Conservation (phyloP, 2,797 vertebrate genomes). For the Brachymystax lenok region DNA sequence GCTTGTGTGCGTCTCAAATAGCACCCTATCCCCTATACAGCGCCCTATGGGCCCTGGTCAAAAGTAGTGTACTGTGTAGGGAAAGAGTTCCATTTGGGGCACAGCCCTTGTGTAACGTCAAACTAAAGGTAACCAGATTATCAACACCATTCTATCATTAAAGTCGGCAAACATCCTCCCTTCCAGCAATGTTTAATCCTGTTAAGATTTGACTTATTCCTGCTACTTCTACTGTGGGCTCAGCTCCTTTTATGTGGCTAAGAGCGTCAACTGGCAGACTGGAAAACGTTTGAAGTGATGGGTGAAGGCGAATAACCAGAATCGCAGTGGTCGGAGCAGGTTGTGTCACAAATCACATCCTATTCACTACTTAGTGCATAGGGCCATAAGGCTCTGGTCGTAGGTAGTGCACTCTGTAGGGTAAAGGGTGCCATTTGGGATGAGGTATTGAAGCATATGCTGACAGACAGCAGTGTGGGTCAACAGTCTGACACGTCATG, state of each 20-base stretch:
- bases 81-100: too few relatives aligned
- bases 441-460: too few relatives aligned
- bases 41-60: neutral
- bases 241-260: neutral
- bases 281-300: constrained; percentile 55
- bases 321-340: constrained; percentile 43
- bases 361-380: too few relatives aligned
- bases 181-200: constrained; percentile 62
- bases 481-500: too few relatives aligned
- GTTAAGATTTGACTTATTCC: constrained; percentile 54
- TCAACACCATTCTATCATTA: constrained; percentile 53
- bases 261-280: constrained; percentile 38
- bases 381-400: too few relatives aligned
- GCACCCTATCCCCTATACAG: neutral
- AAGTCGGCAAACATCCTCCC: constrained; percentile 54
- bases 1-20: neutral
- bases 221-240: constrained; percentile 36
- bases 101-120: constrained; percentile 42
- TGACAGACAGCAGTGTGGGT: too few relatives aligned
- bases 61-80: neutral
- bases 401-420: too few relatives aligned
- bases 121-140: constrained; percentile 67
- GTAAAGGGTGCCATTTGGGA: too few relatives aligned
- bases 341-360: neutral
- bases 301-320: constrained; percentile 41